phyloP scores from a whole-genome alignment of 2,888 invertebrate species.

The Allophyes oxyacanthae region DNA sequence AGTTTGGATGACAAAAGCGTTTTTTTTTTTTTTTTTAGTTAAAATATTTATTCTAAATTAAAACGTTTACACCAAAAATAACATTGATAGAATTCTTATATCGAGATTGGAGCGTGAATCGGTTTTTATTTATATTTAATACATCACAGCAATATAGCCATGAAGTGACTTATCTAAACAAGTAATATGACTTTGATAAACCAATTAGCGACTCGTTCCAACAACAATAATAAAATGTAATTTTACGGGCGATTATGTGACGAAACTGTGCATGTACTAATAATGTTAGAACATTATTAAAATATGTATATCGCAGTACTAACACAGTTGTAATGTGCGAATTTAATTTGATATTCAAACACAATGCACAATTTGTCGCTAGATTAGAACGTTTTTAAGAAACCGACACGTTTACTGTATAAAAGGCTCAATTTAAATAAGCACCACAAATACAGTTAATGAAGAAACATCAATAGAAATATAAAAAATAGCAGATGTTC shows the following conservation, averaged over 20 bases:
- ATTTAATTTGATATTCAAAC: not conserved
- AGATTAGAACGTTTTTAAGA: not conserved
- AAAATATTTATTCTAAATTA: too few species aligned
- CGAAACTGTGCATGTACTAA: slow-evolving; percentile 5
- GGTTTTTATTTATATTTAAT: not conserved
- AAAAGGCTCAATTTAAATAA: too few species aligned
- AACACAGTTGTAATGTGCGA: not conserved
- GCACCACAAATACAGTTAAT: too few species aligned
- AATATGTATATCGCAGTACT: slow-evolving; percentile 3
- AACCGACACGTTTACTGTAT: not conserved
- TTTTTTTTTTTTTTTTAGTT: too few species aligned
- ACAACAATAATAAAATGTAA: slow-evolving; percentile 4
- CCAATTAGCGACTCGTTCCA: slow-evolving; percentile 1
- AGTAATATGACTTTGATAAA: slow-evolving; percentile 7
- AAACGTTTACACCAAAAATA: too few species aligned
- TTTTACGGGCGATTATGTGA: slow-evolving; percentile 8
- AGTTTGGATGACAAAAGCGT: too few species aligned
- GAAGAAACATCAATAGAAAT: too few species aligned
- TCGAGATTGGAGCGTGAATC: too few species aligned
- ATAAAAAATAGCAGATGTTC: not conserved
- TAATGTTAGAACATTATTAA: slow-evolving; percentile 9
- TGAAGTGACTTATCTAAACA: slow-evolving; percentile 3
- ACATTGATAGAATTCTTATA: too few species aligned
- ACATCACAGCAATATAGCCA: not conserved
- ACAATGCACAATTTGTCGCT: slow-evolving; percentile 6